Evolutionary conservation across 2,113 vertebrate species (phyloP).

Genomic region (Cryptomyrus ogoouensis): DNA sequence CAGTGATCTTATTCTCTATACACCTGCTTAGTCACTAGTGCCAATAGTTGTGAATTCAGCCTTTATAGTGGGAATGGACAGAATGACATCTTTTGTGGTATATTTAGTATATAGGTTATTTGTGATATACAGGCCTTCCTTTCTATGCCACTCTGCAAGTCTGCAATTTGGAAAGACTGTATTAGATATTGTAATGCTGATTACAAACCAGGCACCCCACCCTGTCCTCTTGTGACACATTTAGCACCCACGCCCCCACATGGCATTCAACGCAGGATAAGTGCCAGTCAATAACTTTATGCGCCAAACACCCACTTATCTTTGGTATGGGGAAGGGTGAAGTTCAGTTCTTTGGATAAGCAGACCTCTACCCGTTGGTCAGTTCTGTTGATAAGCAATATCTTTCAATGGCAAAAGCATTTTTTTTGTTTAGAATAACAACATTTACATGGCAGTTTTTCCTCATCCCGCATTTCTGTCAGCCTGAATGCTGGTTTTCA

Average conservation of each 20-base stretch:
- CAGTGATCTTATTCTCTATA: not conserved
- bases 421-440: not conserved
- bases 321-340: conserved; percentile 29
- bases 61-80: not conserved
- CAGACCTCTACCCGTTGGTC: conserved; percentile 32
- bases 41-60: not conserved
- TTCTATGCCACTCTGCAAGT: not conserved
- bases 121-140: not conserved
- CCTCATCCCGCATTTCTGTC: not conserved
- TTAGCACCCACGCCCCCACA: not conserved
- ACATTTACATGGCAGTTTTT: not conserved
- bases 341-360: conserved; percentile 45
- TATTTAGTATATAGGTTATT: not conserved
- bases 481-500: not conserved
- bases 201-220: not conserved
- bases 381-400: conserved; percentile 17
- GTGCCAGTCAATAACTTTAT: not conserved
- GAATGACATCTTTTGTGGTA: not conserved
- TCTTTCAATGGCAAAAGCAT: not conserved
- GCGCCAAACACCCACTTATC: conserved; percentile 9
- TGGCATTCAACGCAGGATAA: not conserved
- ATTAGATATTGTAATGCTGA: not conserved
- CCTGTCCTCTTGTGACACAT: not conserved
- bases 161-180: not conserved
- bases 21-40: not conserved